phyloP scores from a whole-genome alignment of 2,797 vertebrate genomes.

The Erethizon dorsatum region DNA sequence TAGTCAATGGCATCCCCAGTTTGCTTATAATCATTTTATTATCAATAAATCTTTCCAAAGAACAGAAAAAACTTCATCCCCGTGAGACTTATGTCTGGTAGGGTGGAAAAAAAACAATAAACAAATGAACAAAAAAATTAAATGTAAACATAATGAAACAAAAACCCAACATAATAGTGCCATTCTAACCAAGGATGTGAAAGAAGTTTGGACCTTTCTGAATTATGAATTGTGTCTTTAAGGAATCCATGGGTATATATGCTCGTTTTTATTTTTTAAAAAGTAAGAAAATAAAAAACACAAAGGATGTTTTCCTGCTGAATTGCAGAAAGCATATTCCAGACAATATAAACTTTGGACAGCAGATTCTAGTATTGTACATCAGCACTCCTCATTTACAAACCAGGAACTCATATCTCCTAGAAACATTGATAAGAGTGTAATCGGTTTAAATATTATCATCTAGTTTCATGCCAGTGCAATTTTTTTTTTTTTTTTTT shows the following conservation, averaged over 20 bases:
- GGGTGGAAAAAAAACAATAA: background rate
- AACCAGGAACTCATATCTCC: background rate
- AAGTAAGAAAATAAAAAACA: conserved; percentile 9
- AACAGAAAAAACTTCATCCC: background rate
- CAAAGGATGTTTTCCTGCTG: background rate
- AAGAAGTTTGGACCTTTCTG: background rate
- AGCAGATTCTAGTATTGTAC: background rate
- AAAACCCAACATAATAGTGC: background rate
- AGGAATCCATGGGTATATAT: background rate
- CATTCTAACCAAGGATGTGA: background rate
- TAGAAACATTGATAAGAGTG: background rate
- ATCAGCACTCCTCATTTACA: background rate
- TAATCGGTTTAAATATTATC: background rate
- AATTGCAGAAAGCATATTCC: conserved; percentile 20
- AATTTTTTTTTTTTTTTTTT: background rate
- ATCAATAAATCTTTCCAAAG: background rate
- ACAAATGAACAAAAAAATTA: background rate
- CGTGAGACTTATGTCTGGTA: background rate
- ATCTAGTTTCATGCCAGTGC: background rate
- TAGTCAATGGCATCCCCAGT: background rate
- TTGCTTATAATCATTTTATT: background rate
- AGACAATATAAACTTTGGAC: conserved; percentile 55
- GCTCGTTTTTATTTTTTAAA: background rate
- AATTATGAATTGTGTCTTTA: conserved; percentile 4
- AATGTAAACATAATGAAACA: background rate